A percentile compares a stretch with the other conserved stretches of the same genome.
phyloP scores from a whole-genome alignment of 2,113 vertebrate species.

The Verasper variegatus region DNA sequence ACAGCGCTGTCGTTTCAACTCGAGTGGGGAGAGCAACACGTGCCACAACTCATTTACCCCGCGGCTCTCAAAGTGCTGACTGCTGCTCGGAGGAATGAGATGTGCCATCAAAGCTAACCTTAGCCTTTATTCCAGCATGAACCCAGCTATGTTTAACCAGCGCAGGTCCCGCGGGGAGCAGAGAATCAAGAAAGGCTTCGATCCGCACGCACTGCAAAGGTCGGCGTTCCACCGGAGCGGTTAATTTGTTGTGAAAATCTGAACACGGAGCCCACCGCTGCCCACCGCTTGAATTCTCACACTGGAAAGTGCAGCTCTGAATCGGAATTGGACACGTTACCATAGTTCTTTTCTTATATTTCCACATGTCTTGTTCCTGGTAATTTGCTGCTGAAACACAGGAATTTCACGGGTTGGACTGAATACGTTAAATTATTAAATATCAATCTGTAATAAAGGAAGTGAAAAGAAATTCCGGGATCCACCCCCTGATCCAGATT shows the following conservation, averaged over 20 bases:
- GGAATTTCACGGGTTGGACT: too few relatives aligned
- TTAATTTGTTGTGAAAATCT: conserved; percentile 60
- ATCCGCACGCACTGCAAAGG: conserved; percentile 34
- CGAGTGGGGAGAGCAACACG: neutral
- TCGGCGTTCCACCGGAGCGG: conserved; percentile 24
- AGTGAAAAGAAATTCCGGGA: too few relatives aligned
- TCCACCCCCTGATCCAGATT: too few relatives aligned
- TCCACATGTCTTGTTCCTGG: too few relatives aligned
- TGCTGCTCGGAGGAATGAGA: conserved; percentile 54
- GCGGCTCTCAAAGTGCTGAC: conserved; percentile 43
- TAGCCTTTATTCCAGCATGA: conserved; percentile 49
- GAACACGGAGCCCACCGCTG: too few relatives aligned
- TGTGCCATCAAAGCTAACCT: conserved; percentile 64
- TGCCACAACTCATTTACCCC: neutral
- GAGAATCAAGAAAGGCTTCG: conserved; percentile 43
- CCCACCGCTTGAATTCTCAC: conserved; percentile 9
- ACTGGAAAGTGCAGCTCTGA: conserved; percentile 26
- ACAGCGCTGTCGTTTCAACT: conserved; percentile 56
- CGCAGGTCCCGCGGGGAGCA: conserved; percentile 19
- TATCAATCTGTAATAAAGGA: too few relatives aligned
- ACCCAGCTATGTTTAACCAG: conserved; percentile 50
- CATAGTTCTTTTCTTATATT: too few relatives aligned
- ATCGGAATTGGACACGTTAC: neutral
- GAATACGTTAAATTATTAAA: too few relatives aligned
- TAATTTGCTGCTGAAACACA: too few relatives aligned